phyloP scores from a whole-genome alignment of 2,113 vertebrate species.

The Condylura cristata region DNA sequence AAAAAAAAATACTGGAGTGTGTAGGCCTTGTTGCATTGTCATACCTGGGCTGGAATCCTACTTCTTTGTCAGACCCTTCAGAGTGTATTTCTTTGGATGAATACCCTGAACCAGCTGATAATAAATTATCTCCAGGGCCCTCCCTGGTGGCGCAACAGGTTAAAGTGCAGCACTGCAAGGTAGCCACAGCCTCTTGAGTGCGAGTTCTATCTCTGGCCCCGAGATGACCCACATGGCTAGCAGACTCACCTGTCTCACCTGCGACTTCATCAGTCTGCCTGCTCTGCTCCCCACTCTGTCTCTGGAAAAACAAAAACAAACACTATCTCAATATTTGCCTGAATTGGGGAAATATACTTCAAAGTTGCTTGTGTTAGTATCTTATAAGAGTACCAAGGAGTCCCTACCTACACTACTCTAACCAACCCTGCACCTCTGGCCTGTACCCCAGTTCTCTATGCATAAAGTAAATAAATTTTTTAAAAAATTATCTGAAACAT shows the following conservation, averaged over 20 bases:
- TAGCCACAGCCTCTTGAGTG: too few relatives aligned
- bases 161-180: too few relatives aligned
- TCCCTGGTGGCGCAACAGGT: too few relatives aligned
- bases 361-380: neutral
- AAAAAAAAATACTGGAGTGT: neutral
- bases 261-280: too few relatives aligned
- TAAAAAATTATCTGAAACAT: neutral
- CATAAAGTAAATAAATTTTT: too few relatives aligned
- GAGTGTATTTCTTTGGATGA: neutral
- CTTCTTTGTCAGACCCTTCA: neutral
- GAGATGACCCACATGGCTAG: too few relatives aligned
- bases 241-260: too few relatives aligned
- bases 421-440: too few relatives aligned
- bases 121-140: neutral
- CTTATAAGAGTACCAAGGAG: neutral
- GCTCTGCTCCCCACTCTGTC: too few relatives aligned
- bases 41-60: neutral
- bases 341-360: neutral
- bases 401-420: too few relatives aligned
- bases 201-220: too few relatives aligned
- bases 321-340: neutral
- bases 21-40: neutral
- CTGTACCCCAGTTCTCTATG: too few relatives aligned
- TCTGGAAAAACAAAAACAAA: neutral
- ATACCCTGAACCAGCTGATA: neutral